Percentiles rank a stretch among this genome's conserved stretches.
These are phyloP conservation scores for Strix occidentalis DNA, from an alignment of 2,797 vertebrate genomes.

Conservation along the genomic window DNA sequence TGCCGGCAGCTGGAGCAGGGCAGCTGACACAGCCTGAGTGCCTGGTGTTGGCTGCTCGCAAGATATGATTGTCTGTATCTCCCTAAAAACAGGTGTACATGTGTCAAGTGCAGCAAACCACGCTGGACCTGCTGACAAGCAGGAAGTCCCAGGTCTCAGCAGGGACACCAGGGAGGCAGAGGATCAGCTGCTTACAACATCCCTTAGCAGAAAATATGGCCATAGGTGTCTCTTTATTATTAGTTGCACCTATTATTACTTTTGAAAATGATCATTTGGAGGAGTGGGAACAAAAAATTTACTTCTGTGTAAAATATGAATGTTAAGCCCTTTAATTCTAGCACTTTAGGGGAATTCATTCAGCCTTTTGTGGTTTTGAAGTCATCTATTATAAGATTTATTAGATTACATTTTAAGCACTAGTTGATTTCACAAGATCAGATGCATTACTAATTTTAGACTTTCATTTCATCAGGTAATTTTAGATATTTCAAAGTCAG, in stretches of 20 bases:
- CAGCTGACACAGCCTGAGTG: background rate
- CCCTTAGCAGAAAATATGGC: background rate
- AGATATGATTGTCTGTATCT: background rate
- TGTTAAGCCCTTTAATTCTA: background rate
- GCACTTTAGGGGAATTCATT: background rate
- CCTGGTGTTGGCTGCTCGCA: background rate
- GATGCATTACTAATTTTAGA: background rate
- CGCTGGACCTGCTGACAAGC: rapidly evolving
- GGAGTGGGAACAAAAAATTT: background rate
- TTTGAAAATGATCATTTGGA: background rate
- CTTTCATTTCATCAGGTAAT: background rate
- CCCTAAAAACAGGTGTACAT: background rate
- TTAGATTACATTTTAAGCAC: background rate
- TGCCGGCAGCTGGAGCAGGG: no score
- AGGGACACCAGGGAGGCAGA: background rate
- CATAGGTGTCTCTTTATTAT: background rate
- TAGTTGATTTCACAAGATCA: background rate
- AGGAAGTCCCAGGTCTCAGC: no score
- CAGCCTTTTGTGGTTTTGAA: background rate
- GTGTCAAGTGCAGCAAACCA: background rate
- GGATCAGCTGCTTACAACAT: background rate
- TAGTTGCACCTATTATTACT: background rate
- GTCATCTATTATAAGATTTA: background rate
- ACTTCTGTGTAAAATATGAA: background rate
- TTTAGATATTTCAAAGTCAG: background rate